Conservation (phyloP, 2,113 vertebrate species). For the Oreochromis aureus region DNA sequence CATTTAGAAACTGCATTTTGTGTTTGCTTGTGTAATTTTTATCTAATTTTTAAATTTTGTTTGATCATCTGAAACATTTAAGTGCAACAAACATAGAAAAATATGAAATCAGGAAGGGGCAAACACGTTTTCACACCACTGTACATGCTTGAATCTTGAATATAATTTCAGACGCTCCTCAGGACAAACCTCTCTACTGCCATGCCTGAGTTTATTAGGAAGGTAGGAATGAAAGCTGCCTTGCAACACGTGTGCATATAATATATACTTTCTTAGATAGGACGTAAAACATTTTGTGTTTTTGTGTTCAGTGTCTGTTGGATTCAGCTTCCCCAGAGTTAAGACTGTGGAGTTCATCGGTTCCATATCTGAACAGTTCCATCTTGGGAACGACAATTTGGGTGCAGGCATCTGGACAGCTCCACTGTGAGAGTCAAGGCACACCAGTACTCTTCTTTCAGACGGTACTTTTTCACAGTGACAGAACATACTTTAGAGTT, state of each 20-base stretch:
- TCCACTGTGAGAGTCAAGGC: slow-evolving; percentile 20
- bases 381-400: slow-evolving; percentile 52
- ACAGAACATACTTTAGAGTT: background rate
- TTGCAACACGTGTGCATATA: background rate
- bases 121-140: background rate
- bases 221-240: slow-evolving; percentile 43
- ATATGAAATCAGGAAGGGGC: background rate
- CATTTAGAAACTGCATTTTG: background rate
- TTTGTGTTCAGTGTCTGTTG: slow-evolving; percentile 43
- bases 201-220: slow-evolving; percentile 43
- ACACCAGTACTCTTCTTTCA: slow-evolving; percentile 66
- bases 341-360: slow-evolving; percentile 67
- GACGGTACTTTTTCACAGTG: slow-evolving; percentile 38
- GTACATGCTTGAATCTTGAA: background rate
- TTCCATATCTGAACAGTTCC: slow-evolving; percentile 63
- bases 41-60: background rate
- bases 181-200: slow-evolving; percentile 10
- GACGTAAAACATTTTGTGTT: background rate
- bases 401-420: slow-evolving; percentile 48
- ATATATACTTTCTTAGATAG: background rate
- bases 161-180: slow-evolving; percentile 67
- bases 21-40: background rate
- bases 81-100: background rate
- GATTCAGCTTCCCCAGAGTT: slow-evolving; percentile 57
- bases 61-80: background rate